These are phyloP conservation scores for Trachelipus rathkii DNA, from an alignment of 1,140 invertebrate species.

Conservation along the genomic window DNA sequence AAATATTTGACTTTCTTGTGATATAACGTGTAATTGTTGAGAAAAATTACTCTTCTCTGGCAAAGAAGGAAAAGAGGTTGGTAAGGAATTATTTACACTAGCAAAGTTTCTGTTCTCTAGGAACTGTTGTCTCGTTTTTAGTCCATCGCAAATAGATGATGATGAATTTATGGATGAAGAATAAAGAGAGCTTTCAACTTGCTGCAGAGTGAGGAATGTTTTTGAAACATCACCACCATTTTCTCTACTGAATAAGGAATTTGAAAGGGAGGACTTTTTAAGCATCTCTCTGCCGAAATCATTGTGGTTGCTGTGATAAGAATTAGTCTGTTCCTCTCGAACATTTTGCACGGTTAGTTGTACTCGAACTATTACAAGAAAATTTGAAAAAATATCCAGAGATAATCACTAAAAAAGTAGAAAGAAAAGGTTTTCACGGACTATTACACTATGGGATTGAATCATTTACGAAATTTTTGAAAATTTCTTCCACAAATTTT, in stretches of 20 bases:
- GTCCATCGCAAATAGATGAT: too few relatives aligned
- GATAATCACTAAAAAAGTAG: too few relatives aligned
- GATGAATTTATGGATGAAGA: too few relatives aligned
- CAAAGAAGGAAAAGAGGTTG: too few relatives aligned
- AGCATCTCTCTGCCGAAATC: neutral
- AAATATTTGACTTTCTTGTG: too few relatives aligned
- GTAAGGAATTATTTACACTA: too few relatives aligned
- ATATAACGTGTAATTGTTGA: too few relatives aligned
- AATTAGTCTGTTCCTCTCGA: neutral
- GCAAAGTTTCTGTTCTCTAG: too few relatives aligned
- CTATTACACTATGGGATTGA: neutral
- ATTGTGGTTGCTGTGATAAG: neutral
- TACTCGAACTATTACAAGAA: neutral
- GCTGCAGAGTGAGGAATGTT: neutral
- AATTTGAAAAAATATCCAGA: too few relatives aligned
- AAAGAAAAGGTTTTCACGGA: neutral
- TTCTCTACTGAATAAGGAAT: neutral
- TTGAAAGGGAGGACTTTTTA: neutral
- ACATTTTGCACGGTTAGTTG: neutral
- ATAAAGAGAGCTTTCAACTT: neutral
- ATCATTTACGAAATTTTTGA: neutral
- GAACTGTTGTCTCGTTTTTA: too few relatives aligned
- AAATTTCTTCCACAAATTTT: conserved; percentile 4
- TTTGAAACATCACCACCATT: neutral
- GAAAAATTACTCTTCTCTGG: too few relatives aligned